A percentile compares a stretch with the other conserved stretches of the same genome.
phyloP scores from a whole-genome alignment of 2,888 invertebrate genomes.

The Tipula lateralis region DNA sequence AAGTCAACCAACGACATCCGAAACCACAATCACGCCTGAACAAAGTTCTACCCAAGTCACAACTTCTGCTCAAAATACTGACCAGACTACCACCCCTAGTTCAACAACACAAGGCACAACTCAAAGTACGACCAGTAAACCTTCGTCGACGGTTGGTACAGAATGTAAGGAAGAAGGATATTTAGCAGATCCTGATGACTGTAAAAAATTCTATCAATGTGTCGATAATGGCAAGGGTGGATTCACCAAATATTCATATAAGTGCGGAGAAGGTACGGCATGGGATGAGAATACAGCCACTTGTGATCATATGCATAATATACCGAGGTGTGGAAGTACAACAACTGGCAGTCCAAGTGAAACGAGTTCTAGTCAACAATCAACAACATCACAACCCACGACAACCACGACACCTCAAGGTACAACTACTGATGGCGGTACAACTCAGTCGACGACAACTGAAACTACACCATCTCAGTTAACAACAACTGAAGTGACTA shows the following conservation, averaged over 20 bases:
- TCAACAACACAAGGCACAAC: conserved; percentile 33
- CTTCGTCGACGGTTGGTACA: conserved; percentile 35
- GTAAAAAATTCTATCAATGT: conserved; percentile 53
- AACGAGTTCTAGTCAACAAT: conserved; percentile 28
- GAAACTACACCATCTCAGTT: neutral
- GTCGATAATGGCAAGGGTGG: conserved; percentile 45
- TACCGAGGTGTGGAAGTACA: conserved; percentile 29
- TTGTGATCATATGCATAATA: conserved; percentile 46
- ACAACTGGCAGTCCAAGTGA: conserved; percentile 32
- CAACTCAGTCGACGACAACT: neutral
- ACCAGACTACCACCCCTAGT: conserved; percentile 34
- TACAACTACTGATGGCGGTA: neutral
- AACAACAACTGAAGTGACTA: neutral
- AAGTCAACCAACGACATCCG: conserved; percentile 34
- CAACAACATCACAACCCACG: conserved; percentile 28
- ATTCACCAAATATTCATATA: conserved; percentile 51
- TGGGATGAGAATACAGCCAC: conserved; percentile 55
- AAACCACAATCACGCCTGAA: conserved; percentile 25
- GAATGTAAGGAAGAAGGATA: conserved; percentile 44
- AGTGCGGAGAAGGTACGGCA: conserved; percentile 55
- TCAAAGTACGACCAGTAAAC: conserved; percentile 35
- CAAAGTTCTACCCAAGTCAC: conserved; percentile 35
- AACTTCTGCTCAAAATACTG: neutral
- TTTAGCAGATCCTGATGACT: conserved; percentile 45
- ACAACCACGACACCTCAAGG: neutral